Conservation (phyloP, 2,113 vertebrate genomes). For the Larimichthys crocea region DNA sequence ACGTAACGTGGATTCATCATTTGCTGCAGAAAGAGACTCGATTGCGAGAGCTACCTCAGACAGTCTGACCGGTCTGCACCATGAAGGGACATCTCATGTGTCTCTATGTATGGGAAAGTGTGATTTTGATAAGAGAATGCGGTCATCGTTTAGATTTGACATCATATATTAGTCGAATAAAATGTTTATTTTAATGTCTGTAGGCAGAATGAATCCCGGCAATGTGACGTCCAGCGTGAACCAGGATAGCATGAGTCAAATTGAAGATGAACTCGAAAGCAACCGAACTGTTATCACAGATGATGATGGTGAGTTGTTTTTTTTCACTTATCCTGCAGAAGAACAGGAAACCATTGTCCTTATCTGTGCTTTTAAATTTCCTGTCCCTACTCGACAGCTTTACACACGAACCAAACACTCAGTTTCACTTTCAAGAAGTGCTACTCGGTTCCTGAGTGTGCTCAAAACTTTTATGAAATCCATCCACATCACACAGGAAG, state of each 20-base stretch:
- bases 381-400: background rate
- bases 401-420: background rate
- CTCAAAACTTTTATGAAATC: background rate
- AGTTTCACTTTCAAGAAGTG: background rate
- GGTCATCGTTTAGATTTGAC: no score
- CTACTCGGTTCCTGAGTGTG: background rate
- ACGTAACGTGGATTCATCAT: no score
- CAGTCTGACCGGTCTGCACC: no score
- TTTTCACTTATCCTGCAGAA: background rate
- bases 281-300: slow-evolving; percentile 29
- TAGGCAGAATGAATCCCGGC: slow-evolving; percentile 29
- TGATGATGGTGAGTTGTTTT: slow-evolving; percentile 56
- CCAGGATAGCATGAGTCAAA: background rate
- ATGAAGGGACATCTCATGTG: no score
- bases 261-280: slow-evolving; percentile 4
- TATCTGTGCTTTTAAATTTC: background rate
- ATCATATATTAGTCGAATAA: background rate
- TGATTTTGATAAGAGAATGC: background rate
- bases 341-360: background rate
- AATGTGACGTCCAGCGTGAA: background rate
- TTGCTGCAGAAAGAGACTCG: no score
- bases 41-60: no score
- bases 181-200: background rate
- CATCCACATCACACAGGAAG: no score
- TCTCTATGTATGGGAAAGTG: no score